A percentile compares a stretch with the other conserved stretches of the same genome.
These are phyloP conservation scores for Calidris pygmaea DNA, from an alignment of 2,113 vertebrate species.

Conservation along the genomic window DNA sequence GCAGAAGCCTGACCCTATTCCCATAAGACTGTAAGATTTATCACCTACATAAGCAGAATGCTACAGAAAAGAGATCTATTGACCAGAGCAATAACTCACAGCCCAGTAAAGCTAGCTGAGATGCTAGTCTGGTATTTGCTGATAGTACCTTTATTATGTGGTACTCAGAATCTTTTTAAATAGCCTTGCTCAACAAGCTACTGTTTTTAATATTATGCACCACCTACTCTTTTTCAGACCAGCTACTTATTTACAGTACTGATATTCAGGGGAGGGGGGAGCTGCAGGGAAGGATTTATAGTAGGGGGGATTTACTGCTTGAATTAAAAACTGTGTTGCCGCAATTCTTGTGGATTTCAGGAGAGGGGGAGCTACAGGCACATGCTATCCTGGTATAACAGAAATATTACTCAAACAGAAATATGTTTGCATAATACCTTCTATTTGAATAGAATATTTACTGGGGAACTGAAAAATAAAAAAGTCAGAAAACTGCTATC, in stretches of 20 bases:
- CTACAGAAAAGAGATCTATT: slow-evolving; percentile 74
- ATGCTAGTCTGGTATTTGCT: slow-evolving; percentile 66
- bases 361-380: slow-evolving; percentile 19
- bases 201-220: slow-evolving; percentile 28
- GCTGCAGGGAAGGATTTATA: neutral
- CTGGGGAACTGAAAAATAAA: neutral
- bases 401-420: slow-evolving; percentile 37
- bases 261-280: neutral
- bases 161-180: slow-evolving; percentile 20
- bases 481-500: neutral
- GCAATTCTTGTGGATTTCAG: neutral
- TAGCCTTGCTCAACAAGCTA: slow-evolving; percentile 15
- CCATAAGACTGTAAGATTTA: slow-evolving; percentile 78
- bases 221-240: slow-evolving; percentile 6
- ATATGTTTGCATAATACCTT: neutral
- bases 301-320: neutral
- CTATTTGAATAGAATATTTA: slow-evolving; percentile 47
- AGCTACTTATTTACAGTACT: slow-evolving; percentile 28
- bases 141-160: slow-evolving; percentile 67
- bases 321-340: neutral
- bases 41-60: slow-evolving; percentile 75
- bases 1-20: slow-evolving; percentile 68
- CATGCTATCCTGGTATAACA: neutral
- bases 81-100: slow-evolving; percentile 78
- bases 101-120: slow-evolving; percentile 61